Evolutionary conservation across 2,888 invertebrate species (phyloP), one percentile per base, ranked within the genome.

Genomic region (Pterobdella sp.): DNA sequence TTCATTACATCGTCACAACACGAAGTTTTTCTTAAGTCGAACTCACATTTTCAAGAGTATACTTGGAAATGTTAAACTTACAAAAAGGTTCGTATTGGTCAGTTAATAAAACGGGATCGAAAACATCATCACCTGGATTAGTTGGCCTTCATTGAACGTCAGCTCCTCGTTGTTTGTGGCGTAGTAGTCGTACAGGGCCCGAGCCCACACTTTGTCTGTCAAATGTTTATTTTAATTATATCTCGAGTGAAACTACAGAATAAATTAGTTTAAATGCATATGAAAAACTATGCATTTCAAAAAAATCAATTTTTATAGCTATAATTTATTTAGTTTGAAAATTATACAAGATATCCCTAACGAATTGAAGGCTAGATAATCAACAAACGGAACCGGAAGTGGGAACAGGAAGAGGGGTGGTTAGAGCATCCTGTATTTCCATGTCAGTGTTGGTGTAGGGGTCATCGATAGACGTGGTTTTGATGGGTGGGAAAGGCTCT

Each of bases 121-220:
- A n/a, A n/a, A n/a, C n/a, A n/a, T n/a, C n/a, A n/a, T 22, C 60
- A 71, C 37, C 71, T 71, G 29, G 72, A 87, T 86, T 72, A 91
- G 88, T 85, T 92, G 91, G 68, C 94, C 94, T 84, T 95, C 95
- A 79, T 90, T 89, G 81, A 96, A 92, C 64, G 90, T 91, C 26
- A 96, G 86, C 83, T 95, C 95, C 83, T 94, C 95, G 68, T 88
- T 87, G 75, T 90, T 90, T 69, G 91, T 92, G 0, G 93, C 93
- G 79, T 93, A 93, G 82, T 95, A 96, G 83, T 95, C 95, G 81
- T 95, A 96, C 72, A 95, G 84, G 1, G 95, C 94, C 80, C 91
- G 88, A 82, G 81, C 82, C 81, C 81, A 82, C 32, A 76, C 65
- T 7, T 76, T 76, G 49, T 75, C 77, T 76, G 72, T 26, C 35